These are phyloP conservation scores for Lophotis ruficrista DNA, from an alignment of 2,113 vertebrate species.

Conservation along the genomic window DNA sequence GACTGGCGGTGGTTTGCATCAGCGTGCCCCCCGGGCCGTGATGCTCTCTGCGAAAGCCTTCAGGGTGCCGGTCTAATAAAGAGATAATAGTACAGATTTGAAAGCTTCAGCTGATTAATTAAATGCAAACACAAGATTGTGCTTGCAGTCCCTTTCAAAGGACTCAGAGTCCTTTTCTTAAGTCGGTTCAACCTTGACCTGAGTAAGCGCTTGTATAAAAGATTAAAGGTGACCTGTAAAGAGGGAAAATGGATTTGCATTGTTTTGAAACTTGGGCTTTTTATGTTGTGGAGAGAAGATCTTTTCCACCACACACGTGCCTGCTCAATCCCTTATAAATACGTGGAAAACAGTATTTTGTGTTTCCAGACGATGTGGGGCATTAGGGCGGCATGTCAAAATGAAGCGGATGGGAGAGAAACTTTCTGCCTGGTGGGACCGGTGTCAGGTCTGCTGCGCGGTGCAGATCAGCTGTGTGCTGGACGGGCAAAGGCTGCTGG, in stretches of 20 bases:
- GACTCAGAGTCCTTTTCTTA: background rate
- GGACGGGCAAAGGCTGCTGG: accelerated
- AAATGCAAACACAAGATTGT: constrained; percentile 57
- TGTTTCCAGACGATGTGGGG: background rate
- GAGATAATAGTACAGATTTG: constrained; percentile 55
- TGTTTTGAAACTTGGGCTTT: background rate
- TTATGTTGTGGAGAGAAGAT: background rate
- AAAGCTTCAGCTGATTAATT: constrained; percentile 57
- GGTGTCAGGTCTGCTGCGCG: accelerated
- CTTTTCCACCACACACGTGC: accelerated
- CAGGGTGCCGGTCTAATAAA: constrained; percentile 5
- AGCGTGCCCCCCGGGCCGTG: accelerated
- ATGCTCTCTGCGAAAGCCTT: background rate
- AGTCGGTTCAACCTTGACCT: constrained; percentile 44
- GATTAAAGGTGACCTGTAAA: constrained; percentile 10
- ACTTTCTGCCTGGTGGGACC: background rate
- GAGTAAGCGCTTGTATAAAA: background rate
- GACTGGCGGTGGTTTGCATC: background rate
- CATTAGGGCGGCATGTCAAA: accelerated
- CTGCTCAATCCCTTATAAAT: background rate
- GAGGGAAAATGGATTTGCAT: background rate
- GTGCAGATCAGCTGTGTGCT: background rate
- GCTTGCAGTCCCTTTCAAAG: background rate
- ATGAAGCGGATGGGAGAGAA: background rate
- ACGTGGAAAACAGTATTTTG: background rate